These are phyloP conservation scores for Colaptes auratus DNA, from an alignment of 2,113 vertebrate genomes.

Conservation along the genomic window DNA sequence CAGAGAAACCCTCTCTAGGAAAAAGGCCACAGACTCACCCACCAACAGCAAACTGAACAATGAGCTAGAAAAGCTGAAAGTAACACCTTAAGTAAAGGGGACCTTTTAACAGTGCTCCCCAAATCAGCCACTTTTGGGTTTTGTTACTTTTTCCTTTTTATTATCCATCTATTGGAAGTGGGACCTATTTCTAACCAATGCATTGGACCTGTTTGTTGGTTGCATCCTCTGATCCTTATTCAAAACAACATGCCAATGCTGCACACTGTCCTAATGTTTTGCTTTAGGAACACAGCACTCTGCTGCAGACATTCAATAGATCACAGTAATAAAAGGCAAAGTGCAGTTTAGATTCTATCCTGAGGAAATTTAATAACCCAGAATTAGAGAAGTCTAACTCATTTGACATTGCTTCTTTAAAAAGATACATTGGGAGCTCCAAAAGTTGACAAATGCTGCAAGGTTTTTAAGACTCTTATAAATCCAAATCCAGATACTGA, in stretches of 20 bases:
- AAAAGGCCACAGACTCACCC: neutral
- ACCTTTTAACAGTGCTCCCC: neutral
- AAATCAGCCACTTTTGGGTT: neutral
- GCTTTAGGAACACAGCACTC: neutral
- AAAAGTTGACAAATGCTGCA: neutral
- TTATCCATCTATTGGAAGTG: neutral
- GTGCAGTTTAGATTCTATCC: neutral
- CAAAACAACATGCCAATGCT: neutral
- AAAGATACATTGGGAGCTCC: neutral
- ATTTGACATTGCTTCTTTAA: neutral
- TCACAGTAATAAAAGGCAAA: neutral
- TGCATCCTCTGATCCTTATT: neutral
- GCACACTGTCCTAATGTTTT: neutral
- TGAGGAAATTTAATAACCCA: conserved; percentile 7
- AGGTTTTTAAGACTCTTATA: neutral
- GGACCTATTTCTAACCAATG: neutral
- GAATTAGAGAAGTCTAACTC: neutral
- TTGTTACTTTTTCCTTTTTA: neutral
- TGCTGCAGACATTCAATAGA: neutral
- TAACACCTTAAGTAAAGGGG: neutral
- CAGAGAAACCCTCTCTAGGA: neutral
- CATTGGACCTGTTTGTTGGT: neutral
- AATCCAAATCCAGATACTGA: neutral
- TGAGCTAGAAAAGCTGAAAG: neutral
- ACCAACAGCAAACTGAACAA: neutral